Evolutionary conservation across 1,140 invertebrate genomes (phyloP), one percentile per base, ranked within the genome.

Genomic region (Leptinotarsa lineolata): DNA sequence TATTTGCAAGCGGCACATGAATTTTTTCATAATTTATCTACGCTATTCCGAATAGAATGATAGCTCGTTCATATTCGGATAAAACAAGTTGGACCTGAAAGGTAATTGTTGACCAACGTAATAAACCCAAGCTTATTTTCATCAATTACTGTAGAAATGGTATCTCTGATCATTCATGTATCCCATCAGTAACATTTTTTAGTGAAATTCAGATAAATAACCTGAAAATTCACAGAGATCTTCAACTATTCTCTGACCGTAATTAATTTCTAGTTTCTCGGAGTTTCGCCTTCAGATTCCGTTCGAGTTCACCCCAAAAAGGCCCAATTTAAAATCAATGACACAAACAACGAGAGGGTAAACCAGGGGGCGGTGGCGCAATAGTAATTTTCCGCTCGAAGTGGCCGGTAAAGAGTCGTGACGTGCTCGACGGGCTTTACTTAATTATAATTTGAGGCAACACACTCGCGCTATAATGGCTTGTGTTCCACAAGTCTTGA

Each of bases 361-460:
- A 39, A 66, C 15, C 18, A 66, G 64, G 39, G 39, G 64, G 39
- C n/a, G 64, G 64, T 39, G 64, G 39, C 39, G 64, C 30, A 66
- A 66, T 18, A 66, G 64, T 66, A 66, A 66, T 66, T 66, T 66
- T 66, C 64, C 64, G 64, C 64, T 66, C 22, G 39, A 66, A 18
- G 30, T 18, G 22, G 18, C 30, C 64, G 64, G 64, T 39, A 66
- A 66, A 66, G 64, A 66, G 64, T 44, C 64, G 64, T 66, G 64
- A 66, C 22, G 39, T 44, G 64, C 64, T 44, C 64, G 39, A 44
- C 64, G 30, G 64, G 64, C 22, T 39, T 18, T 39, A 44, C 22
- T 39, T 46, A 66, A 66, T 66, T 66, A 66, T 66, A 66, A 66
- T 66, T 66, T 66, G 64, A 66, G 64, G 22, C 64, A 66, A 66